A percentile compares a stretch with the other conserved stretches of the same genome.
These are phyloP conservation scores for Chaetogeoica ovagalla DNA, from an alignment of 2,888 invertebrate genomes.

Conservation along the genomic window DNA sequence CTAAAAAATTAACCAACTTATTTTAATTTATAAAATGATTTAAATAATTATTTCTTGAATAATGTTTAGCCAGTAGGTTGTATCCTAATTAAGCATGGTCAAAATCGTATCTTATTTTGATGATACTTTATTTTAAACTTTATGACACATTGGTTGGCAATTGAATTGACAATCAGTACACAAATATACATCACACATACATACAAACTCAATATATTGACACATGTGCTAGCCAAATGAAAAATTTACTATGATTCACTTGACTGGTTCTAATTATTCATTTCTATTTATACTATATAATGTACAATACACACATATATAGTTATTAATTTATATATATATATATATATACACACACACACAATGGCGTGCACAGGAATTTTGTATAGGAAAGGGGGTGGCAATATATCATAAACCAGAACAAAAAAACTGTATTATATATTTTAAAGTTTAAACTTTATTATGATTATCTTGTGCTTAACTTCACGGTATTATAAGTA, in stretches of 20 bases:
- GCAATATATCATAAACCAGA: too few species aligned
- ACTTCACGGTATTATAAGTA: too few species aligned
- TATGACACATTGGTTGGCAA: slow-evolving; percentile 46
- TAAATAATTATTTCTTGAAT: neutral
- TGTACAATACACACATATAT: neutral
- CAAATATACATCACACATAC: slow-evolving; percentile 26
- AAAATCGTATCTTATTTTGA: slow-evolving; percentile 39
- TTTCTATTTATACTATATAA: slow-evolving; percentile 18
- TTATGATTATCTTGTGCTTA: too few species aligned
- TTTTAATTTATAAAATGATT: neutral
- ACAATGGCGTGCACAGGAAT: too few species aligned
- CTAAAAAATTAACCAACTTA: too few species aligned
- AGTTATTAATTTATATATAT: too few species aligned
- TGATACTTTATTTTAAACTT: slow-evolving; percentile 50
- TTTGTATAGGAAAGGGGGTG: too few species aligned
- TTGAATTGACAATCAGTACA: slow-evolving; percentile 35
- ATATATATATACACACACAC: too few species aligned
- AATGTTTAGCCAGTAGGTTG: neutral
- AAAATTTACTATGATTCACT: slow-evolving; percentile 16
- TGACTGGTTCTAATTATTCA: slow-evolving; percentile 7
- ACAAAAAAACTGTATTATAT: too few species aligned
- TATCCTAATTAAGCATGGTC: slow-evolving; percentile 28
- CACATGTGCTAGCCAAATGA: slow-evolving; percentile 21
- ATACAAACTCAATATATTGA: slow-evolving; percentile 20
- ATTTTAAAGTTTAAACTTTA: too few species aligned